Base-by-base conservation (phyloP, 2,797 vertebrate species). In the Alexandromys oeconomus region DNA sequence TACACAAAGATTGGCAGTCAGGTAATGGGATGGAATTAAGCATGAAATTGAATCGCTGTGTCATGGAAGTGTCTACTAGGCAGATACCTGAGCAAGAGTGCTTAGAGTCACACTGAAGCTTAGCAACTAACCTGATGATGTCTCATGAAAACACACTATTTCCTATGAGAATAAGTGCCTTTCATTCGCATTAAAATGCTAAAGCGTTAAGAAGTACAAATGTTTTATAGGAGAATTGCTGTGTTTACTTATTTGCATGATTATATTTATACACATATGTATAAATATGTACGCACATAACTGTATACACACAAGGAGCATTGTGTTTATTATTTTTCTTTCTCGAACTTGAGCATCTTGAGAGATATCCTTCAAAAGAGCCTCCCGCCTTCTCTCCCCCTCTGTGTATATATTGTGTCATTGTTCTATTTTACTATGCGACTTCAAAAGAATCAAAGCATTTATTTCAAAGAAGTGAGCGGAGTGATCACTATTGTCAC, bases 11-110 rank as follows among this genome's bases (percentile, higher is more conserved):
- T 9, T 96, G 73, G 79, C 59, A 90, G 57, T n/a, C 90, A 89
- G 59, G 74, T 95, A 88, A 96, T 37, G 54, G 93, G 84, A 57
- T 91, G 81, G 87, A 98, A 97, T 94, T 96, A 96, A 95, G 77
- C 14, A 59, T 63, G 63, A 31, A 77, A 96, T 86, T 81, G 79
- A 97, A 67, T 5, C 29, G 0, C 27, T 95, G 73, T 92, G 10
- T 65, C 89, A 88, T 48, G 79, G 63, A 97, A 34, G 82, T 54
- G 94, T 65, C 19, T 77, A 84, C 5, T 73, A 48, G 85, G n/a
- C 29, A 40, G 27, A 12, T 37, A 51, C 82, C 63, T n/a, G 31
- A 65, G 31, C 63, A 57, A 57, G 25, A 78, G 71, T 59, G 40
- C 81, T 73, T 59, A 92, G 74, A 95, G 34, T 65, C 6, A 27